Evolutionary conservation across 2,113 vertebrate genomes (phyloP), one percentile per base, ranked within the genome.

Genomic region (Phaetusa simplex): DNA sequence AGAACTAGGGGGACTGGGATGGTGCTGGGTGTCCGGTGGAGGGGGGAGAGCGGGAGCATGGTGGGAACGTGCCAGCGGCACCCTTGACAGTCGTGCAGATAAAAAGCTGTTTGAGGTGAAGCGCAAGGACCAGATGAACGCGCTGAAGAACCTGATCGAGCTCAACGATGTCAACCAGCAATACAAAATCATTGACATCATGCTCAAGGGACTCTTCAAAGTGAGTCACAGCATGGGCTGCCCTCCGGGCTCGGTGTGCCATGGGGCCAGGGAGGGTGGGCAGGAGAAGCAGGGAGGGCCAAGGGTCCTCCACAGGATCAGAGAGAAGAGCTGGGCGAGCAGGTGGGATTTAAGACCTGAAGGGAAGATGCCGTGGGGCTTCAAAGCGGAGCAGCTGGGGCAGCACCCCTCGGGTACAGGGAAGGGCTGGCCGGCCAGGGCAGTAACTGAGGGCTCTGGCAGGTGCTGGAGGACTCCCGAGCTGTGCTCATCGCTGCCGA

Each of bases 131-230:
- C 99, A 99, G 97, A 98, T 99, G 89, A 99, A 98, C 1, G 99
- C 99, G 0, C 98, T 99, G 67, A 99, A 99, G 98, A 99, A 99
- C 88, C 98, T 99, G 94, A 99, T 99, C 0, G 99, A 99, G 97
- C 98, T 99, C 83, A 99, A 99, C 1, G 99, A 99, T 49, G 94
- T 99, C 96, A 99, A 99, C 98, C 99, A 99, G 97, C 99, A 99
- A 96, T 99, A 99, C 98, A 99, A 99, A 98, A 99, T 99, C 97
- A 99, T 99, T 16, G 99, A 99, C 95, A 99, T 99, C 98, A 99
- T 99, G 99, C 99, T 99, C 88, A 99, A 99, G 97, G 99, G 99
- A 27, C 99, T 99, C 59, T 99, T 99, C 94, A 99, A 99, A 99
- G 99, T 99, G 85, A 93, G 95, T 34, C 19, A 32, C 69, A 40